A percentile compares a stretch with the other conserved stretches of the same genome.
Conservation (phyloP, 2,113 vertebrate genomes). For the Phalacrocorax brasilianus region DNA sequence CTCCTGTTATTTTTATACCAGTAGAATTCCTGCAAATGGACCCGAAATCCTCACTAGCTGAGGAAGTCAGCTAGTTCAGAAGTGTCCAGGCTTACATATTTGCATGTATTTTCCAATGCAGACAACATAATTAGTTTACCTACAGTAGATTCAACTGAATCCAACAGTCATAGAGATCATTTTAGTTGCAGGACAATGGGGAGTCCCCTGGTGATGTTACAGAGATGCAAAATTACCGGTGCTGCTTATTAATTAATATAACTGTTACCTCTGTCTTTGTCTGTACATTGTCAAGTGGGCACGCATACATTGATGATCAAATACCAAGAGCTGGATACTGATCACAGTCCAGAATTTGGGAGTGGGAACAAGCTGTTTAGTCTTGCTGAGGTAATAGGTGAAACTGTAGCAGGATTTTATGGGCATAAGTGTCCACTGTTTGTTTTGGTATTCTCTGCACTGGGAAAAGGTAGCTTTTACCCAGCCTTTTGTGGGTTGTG, state of each 20-base stretch:
- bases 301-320: fast-evolving
- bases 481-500: not conserved
- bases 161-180: not conserved
- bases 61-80: not conserved
- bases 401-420: not conserved
- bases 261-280: not conserved
- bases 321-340: not conserved
- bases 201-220: not conserved
- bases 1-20: not conserved
- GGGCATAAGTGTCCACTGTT: not conserved
- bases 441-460: not conserved
- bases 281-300: not conserved
- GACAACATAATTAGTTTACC: not conserved
- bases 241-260: fast-evolving
- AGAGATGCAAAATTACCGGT: not conserved
- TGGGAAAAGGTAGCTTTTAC: not conserved
- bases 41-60: not conserved
- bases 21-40: not conserved
- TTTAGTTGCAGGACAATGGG: not conserved
- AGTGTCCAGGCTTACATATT: not conserved
- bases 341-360: not conserved
- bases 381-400: not conserved
- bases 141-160: not conserved
- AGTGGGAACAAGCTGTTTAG: not conserved
- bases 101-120: not conserved